Conservation (phyloP, 2,113 vertebrate genomes). For the Lethenteron camtschaticum region DNA sequence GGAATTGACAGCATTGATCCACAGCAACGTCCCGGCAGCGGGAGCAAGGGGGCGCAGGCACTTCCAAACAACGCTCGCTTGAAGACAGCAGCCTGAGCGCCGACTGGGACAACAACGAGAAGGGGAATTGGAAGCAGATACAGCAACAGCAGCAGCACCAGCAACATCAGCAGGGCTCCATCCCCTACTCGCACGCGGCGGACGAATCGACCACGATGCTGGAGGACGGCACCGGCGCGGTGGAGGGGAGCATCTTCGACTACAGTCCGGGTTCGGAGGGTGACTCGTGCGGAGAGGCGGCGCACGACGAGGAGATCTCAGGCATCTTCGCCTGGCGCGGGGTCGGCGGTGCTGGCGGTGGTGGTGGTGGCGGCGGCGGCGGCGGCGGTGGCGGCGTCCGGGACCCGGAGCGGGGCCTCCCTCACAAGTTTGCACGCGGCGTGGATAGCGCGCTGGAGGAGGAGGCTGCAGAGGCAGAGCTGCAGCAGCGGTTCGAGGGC, state of each 20-base stretch:
- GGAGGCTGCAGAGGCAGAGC: slow-evolving; percentile 37
- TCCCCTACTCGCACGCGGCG: too few species aligned
- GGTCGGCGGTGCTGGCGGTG: too few species aligned
- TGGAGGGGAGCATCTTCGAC: slow-evolving; percentile 1
- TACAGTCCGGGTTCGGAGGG: background rate
- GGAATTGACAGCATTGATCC: too few species aligned
- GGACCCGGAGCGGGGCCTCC: slow-evolving; percentile 41
- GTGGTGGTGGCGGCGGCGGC: slow-evolving; percentile 43
- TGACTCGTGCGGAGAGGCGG: background rate
- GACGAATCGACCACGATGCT: background rate
- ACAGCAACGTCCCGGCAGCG: too few species aligned
- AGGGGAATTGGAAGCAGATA: too few species aligned
- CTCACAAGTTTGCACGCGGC: slow-evolving; percentile 96
- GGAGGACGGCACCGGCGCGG: background rate
- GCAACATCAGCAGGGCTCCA: too few species aligned
- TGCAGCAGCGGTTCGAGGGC: slow-evolving; percentile 83
- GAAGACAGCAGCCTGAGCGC: too few species aligned
- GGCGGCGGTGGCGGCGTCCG: slow-evolving; percentile 39
- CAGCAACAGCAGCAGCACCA: too few species aligned
- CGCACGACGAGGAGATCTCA: slow-evolving; percentile 1
- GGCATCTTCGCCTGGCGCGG: background rate
- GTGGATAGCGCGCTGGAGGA: slow-evolving; percentile 65
- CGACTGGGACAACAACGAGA: too few species aligned
- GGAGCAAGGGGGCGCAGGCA: too few species aligned
- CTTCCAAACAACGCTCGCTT: too few species aligned